Evolutionary conservation across 1,140 invertebrate species (phyloP), one percentile per base, ranked within the genome.

Genomic region (Wasmannia auropunctata): DNA sequence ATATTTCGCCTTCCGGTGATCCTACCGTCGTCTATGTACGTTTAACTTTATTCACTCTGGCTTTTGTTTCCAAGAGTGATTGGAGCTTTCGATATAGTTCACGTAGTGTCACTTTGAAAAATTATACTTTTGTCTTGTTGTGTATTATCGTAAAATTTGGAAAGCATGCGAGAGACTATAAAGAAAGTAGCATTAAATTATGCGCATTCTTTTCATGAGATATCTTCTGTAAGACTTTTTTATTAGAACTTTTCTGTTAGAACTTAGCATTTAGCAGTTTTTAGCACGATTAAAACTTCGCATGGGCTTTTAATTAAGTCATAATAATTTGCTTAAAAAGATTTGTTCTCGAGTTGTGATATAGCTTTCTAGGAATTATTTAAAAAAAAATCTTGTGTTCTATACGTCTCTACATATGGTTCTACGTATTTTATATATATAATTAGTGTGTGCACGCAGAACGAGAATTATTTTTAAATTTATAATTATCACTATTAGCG

Each of bases 31-130:
- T 40, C 34, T 69, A 67, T n/a, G 43, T 67, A 77, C 19, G 28
- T 77, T 46, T 22, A 25, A 77, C n/a, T 80, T 80, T 16, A 40
- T 80, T 56, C 25, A 11, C 54, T 76, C 40, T 46, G 56, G 0
- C 19, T 65, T n/a, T 16, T 16, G 37, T 67, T 65, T 69, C 10
- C 19, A 25, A 34, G 28, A 31, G 11, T 58, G 72, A 22, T 14
- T 76, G 19, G n/a, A n/a, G n/a, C n/a, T 14, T 40, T 49, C 43
- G 40, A 51, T 49, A 14, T 34, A 14, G 22, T 40, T 63, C 56
- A 31, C 16, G 11, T 16, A 31, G 19, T 46, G 28, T 31, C 19
- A 49, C 10, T 49, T 3, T 77, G 40, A 28, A 63, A 63, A 77
- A 63, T 77, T 77, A 63, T 49, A 56, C n/a, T 40, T 40, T 46